A percentile compares a stretch with the other conserved stretches of the same genome.
These are phyloP conservation scores for Melolontha melolontha DNA, from an alignment of 2,888 invertebrate genomes.

Conservation along the genomic window DNA sequence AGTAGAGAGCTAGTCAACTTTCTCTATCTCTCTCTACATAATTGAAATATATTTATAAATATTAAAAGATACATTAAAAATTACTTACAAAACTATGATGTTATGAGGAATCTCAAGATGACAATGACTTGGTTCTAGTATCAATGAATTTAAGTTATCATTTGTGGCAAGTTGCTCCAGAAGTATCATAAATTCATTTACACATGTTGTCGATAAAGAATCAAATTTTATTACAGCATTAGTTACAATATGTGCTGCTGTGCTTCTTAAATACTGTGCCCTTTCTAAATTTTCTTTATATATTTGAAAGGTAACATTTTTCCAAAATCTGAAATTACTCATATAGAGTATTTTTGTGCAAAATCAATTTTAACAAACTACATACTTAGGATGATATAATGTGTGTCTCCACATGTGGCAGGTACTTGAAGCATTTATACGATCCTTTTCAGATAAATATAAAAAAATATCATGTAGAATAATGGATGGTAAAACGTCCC, in stretches of 20 bases:
- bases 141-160: constrained; percentile 60
- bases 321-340: constrained; percentile 61
- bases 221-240: constrained; percentile 60
- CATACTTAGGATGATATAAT: constrained; percentile 63
- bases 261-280: constrained; percentile 59
- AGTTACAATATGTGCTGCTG: constrained; percentile 59
- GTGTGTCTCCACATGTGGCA: constrained; percentile 64
- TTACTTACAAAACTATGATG: constrained; percentile 50
- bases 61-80: constrained; percentile 19
- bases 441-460: constrained; percentile 59
- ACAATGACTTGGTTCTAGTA: constrained; percentile 64
- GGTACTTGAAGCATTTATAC: constrained; percentile 62
- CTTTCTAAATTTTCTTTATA: constrained; percentile 57
- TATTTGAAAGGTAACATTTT: constrained; percentile 60
- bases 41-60: constrained; percentile 1
- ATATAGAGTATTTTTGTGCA: background rate
- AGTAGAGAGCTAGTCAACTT: no score
- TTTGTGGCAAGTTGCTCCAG: constrained; percentile 60
- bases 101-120: constrained; percentile 57
- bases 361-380: constrained; percentile 18
- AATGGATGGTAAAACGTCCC: constrained; percentile 63
- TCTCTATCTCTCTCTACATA: background rate
- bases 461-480: constrained; percentile 63
- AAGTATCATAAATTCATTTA: constrained; percentile 61
- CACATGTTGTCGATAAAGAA: constrained; percentile 60